Percentiles rank a stretch among this genome's conserved stretches.
These are phyloP conservation scores for Epinotia nisella DNA, from an alignment of 2,888 invertebrate genomes.

Conservation along the genomic window DNA sequence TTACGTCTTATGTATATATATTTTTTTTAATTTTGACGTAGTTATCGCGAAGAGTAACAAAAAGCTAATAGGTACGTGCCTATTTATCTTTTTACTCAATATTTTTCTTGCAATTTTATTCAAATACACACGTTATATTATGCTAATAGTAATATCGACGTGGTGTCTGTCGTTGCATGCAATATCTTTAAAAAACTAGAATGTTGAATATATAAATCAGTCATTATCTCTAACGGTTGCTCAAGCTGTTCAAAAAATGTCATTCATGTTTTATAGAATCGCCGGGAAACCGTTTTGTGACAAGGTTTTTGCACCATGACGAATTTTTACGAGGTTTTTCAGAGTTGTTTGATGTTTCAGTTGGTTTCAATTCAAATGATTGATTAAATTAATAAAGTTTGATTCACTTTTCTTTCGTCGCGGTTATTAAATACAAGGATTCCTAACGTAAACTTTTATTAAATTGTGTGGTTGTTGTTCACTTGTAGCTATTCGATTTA, in stretches of 20 bases:
- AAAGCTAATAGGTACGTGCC: too few relatives aligned
- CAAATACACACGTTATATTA: not conserved
- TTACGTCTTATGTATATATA: too few relatives aligned
- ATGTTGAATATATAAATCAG: conserved; percentile 25
- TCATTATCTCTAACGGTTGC: conserved; percentile 23
- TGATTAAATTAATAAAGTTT: not conserved
- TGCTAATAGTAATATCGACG: not conserved
- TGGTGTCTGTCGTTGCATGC: not conserved
- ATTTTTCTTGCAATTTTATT: not conserved
- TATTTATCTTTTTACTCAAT: too few relatives aligned
- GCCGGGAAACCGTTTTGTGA: conserved; percentile 18
- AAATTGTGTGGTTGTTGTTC: not conserved
- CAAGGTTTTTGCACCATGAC: conserved; percentile 35
- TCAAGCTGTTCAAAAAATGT: conserved; percentile 32
- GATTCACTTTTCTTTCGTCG: conserved; percentile 5
- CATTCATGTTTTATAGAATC: conserved; percentile 38
- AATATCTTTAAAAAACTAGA: conserved; percentile 12
- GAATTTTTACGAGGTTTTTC: conserved; percentile 17
- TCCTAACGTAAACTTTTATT: not conserved
- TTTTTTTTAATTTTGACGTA: too few relatives aligned
- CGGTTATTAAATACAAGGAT: conserved; percentile 1
- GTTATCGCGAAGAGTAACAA: too few relatives aligned
- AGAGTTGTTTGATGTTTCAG: conserved; percentile 14
- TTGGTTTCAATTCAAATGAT: not conserved
- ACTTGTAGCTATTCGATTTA: not conserved